Conservation (phyloP, 2,113 vertebrate genomes). For the Callorhinus ursinus region DNA sequence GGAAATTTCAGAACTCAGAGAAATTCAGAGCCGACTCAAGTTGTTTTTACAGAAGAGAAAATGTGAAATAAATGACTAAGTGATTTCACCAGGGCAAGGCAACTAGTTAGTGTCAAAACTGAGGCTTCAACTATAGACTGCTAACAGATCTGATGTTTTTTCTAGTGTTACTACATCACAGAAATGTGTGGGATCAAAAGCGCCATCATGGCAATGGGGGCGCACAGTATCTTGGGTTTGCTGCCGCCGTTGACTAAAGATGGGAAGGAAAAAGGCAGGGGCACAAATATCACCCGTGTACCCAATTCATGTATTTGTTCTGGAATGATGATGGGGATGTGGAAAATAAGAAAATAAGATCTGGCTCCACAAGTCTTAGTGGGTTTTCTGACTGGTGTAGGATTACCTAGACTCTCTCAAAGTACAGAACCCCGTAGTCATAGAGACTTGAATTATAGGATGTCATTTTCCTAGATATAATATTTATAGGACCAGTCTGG, state of each 20-base stretch:
- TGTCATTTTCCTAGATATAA: background rate
- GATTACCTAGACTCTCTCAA: background rate
- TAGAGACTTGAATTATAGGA: background rate
- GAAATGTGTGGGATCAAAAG: background rate
- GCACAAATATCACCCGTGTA: no score
- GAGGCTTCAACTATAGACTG: background rate
- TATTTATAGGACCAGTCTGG: background rate
- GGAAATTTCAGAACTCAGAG: conserved; percentile 3
- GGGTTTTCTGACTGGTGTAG: background rate
- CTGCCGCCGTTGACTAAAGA: background rate
- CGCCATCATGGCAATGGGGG: background rate
- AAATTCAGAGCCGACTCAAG: background rate
- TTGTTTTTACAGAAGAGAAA: background rate
- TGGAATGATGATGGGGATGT: background rate
- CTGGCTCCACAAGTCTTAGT: background rate
- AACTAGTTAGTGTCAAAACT: background rate
- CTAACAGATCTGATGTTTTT: background rate
- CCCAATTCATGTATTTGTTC: background rate
- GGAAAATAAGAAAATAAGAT: background rate
- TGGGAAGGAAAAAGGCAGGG: background rate
- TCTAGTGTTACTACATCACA: background rate
- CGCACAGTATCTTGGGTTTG: background rate
- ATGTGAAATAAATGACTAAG: conserved; percentile 8
- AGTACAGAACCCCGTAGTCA: background rate
- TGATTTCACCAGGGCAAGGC: background rate